Conservation (phyloP, 2,797 vertebrate genomes). For the Phaenicophaeus curvirostris region DNA sequence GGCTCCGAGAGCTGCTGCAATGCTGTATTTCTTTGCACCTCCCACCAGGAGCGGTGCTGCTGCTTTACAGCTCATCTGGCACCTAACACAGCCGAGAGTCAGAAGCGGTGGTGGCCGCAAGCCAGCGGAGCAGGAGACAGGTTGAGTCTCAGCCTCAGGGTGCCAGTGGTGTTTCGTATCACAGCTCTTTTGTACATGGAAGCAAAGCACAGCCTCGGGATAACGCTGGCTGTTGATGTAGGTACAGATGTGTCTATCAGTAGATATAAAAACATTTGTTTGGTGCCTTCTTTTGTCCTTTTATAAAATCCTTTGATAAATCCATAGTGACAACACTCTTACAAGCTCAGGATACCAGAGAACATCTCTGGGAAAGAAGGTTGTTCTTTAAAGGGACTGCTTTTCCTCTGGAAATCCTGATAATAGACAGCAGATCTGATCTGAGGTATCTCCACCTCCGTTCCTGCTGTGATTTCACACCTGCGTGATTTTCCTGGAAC, state of each 20-base stretch:
- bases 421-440: background rate
- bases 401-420: background rate
- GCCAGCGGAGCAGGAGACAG: background rate
- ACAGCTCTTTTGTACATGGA: background rate
- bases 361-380: background rate
- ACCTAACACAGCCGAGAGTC: background rate
- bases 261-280: background rate
- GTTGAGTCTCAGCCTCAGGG: background rate
- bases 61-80: background rate
- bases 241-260: background rate
- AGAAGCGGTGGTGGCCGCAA: background rate
- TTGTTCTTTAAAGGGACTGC: background rate
- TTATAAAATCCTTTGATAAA: conserved; percentile 17
- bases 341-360: background rate
- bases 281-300: conserved; percentile 7
- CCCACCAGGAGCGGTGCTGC: background rate
- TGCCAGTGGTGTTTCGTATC: background rate
- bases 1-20: background rate
- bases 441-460: background rate
- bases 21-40: background rate
- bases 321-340: background rate
- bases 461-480: background rate
- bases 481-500: background rate
- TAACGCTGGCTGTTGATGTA: background rate
- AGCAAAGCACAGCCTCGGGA: background rate